These are phyloP conservation scores for Ambastaia sidthimunki DNA, from an alignment of 2,797 vertebrate genomes.

Conservation along the genomic window DNA sequence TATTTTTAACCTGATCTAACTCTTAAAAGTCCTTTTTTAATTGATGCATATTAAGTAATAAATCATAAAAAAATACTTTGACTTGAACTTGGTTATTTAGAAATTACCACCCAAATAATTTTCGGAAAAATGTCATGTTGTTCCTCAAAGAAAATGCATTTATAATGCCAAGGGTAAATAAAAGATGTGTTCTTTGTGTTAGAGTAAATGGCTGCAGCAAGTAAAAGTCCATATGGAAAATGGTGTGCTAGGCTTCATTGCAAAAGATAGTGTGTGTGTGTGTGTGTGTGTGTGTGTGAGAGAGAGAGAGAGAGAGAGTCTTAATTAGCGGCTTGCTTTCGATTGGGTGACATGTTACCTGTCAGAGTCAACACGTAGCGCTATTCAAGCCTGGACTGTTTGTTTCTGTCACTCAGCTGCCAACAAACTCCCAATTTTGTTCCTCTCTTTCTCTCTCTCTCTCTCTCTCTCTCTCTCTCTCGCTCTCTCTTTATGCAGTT, in stretches of 20 bases:
- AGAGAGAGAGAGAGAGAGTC: no score
- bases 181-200: conserved; percentile 6
- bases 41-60: not conserved
- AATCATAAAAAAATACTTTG: not conserved
- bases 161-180: not conserved
- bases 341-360: conserved; percentile 62
- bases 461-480: not conserved
- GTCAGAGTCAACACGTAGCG: conserved; percentile 50
- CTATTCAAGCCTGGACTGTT: conserved; percentile 50
- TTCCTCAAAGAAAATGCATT: not conserved
- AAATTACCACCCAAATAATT: not conserved
- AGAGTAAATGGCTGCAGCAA: conserved; percentile 32
- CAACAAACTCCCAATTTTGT: conserved; percentile 42
- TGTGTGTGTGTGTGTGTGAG: conserved; percentile 21
- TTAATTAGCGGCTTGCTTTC: conserved; percentile 59
- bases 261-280: conserved; percentile 30
- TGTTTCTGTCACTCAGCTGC: conserved; percentile 55
- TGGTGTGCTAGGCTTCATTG: conserved; percentile 40
- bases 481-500: not conserved
- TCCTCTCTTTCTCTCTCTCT: not conserved
- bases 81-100: not conserved
- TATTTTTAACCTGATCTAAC: no score
- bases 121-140: not conserved
- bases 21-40: no score
- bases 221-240: conserved; percentile 40